phyloP scores from a whole-genome alignment of 1,140 invertebrate genomes.

The Cotesia vestalis region DNA sequence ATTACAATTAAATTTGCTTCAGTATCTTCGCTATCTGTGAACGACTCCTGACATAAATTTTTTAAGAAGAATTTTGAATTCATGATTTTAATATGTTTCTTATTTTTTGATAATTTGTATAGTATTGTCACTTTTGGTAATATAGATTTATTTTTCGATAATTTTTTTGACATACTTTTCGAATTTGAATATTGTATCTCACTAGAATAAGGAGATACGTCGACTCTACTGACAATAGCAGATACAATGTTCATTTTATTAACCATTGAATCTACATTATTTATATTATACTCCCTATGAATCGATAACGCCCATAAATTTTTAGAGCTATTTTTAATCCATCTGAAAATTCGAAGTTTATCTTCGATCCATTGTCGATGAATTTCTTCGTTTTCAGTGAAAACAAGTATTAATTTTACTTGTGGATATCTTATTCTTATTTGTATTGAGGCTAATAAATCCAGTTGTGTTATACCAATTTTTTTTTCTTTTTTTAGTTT shows the following conservation, averaged over 20 bases:
- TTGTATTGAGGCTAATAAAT: slow-evolving; percentile 48
- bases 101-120: too few species aligned
- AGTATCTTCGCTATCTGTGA: too few species aligned
- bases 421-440: slow-evolving; percentile 48
- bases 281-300: slow-evolving; percentile 24
- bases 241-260: slow-evolving; percentile 41
- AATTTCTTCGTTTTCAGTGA: slow-evolving; percentile 44
- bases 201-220: slow-evolving; percentile 18
- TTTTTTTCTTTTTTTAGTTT: slow-evolving; percentile 46
- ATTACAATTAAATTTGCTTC: too few species aligned
- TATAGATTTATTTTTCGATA: neutral
- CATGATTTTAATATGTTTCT: slow-evolving; percentile 21
- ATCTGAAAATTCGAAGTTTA: slow-evolving; percentile 49
- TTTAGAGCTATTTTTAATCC: slow-evolving; percentile 45
- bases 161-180: too few species aligned
- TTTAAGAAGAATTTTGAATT: too few species aligned
- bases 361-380: slow-evolving; percentile 49
- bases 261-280: slow-evolving; percentile 27
- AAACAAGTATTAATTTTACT: slow-evolving; percentile 44
- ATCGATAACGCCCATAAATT: slow-evolving; percentile 44
- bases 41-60: too few species aligned
- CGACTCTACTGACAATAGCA: slow-evolving; percentile 37
- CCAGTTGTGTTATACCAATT: slow-evolving; percentile 52
- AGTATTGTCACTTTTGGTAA: slow-evolving; percentile 17
- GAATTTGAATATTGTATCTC: neutral